Conservation (phyloP, 2,113 vertebrate species). For the Eleginops maclovinus region DNA sequence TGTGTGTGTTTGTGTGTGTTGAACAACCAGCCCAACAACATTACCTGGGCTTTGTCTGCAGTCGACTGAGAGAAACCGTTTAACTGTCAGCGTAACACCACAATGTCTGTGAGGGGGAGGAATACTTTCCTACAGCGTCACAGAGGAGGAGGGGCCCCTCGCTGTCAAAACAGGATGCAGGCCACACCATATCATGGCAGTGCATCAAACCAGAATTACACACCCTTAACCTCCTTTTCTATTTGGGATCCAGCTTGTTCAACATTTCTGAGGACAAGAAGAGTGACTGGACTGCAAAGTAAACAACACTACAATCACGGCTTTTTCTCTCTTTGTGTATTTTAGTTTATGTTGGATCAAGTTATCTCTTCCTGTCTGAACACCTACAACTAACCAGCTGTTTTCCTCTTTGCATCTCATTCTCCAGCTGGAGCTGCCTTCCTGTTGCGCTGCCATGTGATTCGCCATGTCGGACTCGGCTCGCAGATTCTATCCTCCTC, state of each 20-base stretch:
- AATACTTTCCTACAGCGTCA: conserved; percentile 55
- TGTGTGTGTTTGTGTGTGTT: neutral
- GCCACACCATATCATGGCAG: conserved; percentile 46
- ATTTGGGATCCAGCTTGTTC: conserved; percentile 35
- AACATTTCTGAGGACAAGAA: conserved; percentile 9
- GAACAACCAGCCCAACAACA: conserved; percentile 17
- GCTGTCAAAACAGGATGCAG: conserved; percentile 73
- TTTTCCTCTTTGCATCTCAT: conserved; percentile 2
- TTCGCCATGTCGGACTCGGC: conserved; percentile 5
- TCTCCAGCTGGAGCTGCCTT: conserved; percentile 27
- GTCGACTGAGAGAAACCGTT: conserved; percentile 39
- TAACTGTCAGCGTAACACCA: conserved; percentile 49
- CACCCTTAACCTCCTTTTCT: conserved; percentile 33
- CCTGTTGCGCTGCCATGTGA: conserved; percentile 29
- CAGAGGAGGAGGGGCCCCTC: conserved; percentile 21
- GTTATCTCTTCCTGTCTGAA: conserved; percentile 11
- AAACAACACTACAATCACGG: conserved; percentile 18
- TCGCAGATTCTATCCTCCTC: neutral
- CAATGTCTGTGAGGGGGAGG: conserved; percentile 30
- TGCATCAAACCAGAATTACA: conserved; percentile 49
- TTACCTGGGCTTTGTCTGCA: conserved; percentile 26
- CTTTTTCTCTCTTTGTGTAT: neutral
- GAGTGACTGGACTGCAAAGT: conserved; percentile 28
- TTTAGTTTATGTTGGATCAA: neutral
- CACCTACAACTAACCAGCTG: neutral